phyloP scores from a whole-genome alignment of 2,888 invertebrate genomes.

The Tiphia femorata region DNA sequence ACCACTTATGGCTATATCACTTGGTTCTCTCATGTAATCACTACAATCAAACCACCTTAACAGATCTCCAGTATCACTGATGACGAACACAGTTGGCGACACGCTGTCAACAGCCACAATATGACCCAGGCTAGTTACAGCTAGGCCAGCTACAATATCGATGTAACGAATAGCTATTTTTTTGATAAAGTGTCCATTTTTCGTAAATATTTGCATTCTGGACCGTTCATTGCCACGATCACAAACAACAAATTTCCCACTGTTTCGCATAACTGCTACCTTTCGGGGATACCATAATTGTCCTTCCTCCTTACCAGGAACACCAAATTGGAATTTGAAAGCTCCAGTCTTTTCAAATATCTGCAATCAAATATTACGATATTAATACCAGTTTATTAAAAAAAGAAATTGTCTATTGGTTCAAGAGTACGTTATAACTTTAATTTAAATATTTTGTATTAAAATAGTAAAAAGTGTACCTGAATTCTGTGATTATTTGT shows the following conservation, averaged over 20 bases:
- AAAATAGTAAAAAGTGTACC: constrained; percentile 65
- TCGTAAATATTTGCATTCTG: constrained; percentile 97
- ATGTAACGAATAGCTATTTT: constrained; percentile 93
- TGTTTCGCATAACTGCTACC: constrained; percentile 90
- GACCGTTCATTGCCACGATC: constrained; percentile 97
- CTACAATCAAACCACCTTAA: constrained; percentile 98
- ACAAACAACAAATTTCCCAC: constrained; percentile 95
- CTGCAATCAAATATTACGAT: constrained; percentile 66
- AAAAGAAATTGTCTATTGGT: too few relatives aligned
- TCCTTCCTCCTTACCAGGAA: constrained; percentile 95
- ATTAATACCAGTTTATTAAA: constrained; percentile 4
- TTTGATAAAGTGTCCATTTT: constrained; percentile 94
- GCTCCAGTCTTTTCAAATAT: constrained; percentile 95
- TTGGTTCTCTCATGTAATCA: constrained; percentile 97
- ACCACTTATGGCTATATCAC: constrained; percentile 96
- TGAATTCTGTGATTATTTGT: constrained; percentile 97
- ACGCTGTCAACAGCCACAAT: constrained; percentile 98
- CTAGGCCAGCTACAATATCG: constrained; percentile 93
- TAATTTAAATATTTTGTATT: background rate
- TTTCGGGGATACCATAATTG: constrained; percentile 98
- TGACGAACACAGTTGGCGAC: constrained; percentile 95
- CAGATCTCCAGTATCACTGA: constrained; percentile 92
- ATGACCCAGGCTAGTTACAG: constrained; percentile 91
- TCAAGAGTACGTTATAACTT: constrained; percentile 10
- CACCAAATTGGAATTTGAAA: constrained; percentile 94